Evolutionary conservation across 2,888 invertebrate genomes (phyloP).

Genomic region (Amaurobius ferox): DNA sequence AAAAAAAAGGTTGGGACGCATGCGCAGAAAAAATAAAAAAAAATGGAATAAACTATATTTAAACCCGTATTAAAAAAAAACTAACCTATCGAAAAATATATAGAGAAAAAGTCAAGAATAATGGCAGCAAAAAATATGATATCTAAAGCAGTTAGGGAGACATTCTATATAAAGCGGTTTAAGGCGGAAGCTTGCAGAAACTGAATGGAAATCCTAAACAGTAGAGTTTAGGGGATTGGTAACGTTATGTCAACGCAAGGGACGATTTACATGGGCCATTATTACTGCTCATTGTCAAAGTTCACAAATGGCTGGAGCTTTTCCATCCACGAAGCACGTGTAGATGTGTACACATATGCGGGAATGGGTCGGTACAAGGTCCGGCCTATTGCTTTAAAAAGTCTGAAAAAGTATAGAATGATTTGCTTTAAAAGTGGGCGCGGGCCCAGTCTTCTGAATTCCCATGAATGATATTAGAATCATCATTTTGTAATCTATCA

Average conservation of each 20-base stretch:
- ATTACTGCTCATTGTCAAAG: conserved; percentile 57
- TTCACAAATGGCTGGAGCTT: conserved; percentile 68
- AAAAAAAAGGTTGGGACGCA: conserved; percentile 62
- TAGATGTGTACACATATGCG: conserved; percentile 58
- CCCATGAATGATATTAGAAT: conserved; percentile 68
- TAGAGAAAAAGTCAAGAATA: conserved; percentile 53
- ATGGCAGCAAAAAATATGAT: conserved; percentile 49
- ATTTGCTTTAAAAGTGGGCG: conserved; percentile 63
- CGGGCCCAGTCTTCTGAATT: conserved; percentile 47
- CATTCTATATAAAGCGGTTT: conserved; percentile 63
- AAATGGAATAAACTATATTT: conserved; percentile 50
- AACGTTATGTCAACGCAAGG: conserved; percentile 70
- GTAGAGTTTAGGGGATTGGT: conserved; percentile 68
- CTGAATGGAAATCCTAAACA: conserved; percentile 67
- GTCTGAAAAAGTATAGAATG: conserved; percentile 36
- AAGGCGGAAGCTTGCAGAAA: conserved; percentile 64
- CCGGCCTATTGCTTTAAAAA: conserved; percentile 39
- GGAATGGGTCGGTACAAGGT: conserved; percentile 51
- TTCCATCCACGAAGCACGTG: conserved; percentile 63
- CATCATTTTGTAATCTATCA: conserved; percentile 68
- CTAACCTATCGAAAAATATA: conserved; percentile 55
- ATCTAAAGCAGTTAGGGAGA: conserved; percentile 41
- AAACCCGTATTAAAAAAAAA: conserved; percentile 67
- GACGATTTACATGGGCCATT: conserved; percentile 69
- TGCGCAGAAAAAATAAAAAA: conserved; percentile 34